Percentiles rank a stretch among this genome's conserved stretches.
Evolutionary conservation across 2,113 vertebrate genomes (phyloP).

Genomic region (Vidua macroura): DNA sequence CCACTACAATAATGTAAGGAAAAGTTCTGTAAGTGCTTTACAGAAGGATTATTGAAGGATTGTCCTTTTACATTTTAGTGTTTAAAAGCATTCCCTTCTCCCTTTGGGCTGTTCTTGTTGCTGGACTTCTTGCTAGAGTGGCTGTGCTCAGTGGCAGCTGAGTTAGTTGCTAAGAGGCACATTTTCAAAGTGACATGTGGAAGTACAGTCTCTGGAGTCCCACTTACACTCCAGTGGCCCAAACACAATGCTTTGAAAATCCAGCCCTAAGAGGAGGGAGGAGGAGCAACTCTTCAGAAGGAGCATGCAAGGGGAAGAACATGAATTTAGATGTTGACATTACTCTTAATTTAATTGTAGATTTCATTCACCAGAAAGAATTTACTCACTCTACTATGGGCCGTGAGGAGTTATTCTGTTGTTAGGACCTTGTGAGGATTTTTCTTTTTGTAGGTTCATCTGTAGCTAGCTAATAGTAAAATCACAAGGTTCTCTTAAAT

Average conservation of each 20-base stretch:
- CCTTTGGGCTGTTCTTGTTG: neutral
- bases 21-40: neutral
- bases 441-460: neutral
- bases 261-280: neutral
- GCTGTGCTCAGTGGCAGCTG: neutral
- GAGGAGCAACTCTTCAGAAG: neutral
- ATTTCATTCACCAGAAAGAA: neutral
- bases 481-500: neutral
- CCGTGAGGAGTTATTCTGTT: neutral
- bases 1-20: neutral
- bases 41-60: neutral
- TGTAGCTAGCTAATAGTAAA: neutral
- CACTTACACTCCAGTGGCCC: neutral
- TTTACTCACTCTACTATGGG: neutral
- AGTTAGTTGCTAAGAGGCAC: neutral
- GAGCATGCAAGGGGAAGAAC: neutral
- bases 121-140: neutral
- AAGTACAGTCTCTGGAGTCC: neutral
- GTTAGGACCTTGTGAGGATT: neutral
- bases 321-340: neutral
- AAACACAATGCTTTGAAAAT: constrained; percentile 33
- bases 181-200: neutral
- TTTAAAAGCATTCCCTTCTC: neutral
- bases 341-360: neutral
- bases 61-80: neutral